phyloP scores from a whole-genome alignment of 1,140 invertebrate genomes.

The Globodera rostochiensis region DNA sequence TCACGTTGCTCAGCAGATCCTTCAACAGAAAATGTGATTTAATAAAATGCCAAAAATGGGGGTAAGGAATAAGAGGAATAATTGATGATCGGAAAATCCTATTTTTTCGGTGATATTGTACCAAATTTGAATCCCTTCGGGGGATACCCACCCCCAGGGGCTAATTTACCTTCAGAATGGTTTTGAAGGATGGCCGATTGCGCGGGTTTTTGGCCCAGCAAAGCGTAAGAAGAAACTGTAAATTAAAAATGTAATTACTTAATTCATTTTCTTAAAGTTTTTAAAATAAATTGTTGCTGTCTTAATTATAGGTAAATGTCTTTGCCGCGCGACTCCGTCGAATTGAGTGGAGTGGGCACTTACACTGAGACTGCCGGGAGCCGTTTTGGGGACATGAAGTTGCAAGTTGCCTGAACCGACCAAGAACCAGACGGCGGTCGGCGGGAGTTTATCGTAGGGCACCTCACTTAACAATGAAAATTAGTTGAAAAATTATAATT shows the following conservation, averaged over 20 bases:
- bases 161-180: conserved; percentile 73
- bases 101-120: too few relatives aligned
- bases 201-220: conserved; percentile 88
- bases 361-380: conserved; percentile 75
- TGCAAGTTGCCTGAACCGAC: conserved; percentile 88
- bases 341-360: background rate
- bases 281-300: background rate
- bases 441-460: conserved; percentile 93
- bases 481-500: too few relatives aligned
- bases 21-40: conserved; percentile 49
- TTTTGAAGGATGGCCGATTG: conserved; percentile 90
- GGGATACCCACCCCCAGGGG: too few relatives aligned
- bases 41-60: too few relatives aligned
- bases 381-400: conserved; percentile 85
- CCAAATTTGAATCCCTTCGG: too few relatives aligned
- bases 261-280: background rate
- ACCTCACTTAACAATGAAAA: conserved; percentile 66
- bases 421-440: conserved; percentile 96
- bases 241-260: background rate
- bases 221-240: conserved; percentile 79
- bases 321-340: background rate
- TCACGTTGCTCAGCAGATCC: conserved; percentile 80
- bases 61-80: too few relatives aligned
- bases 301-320: background rate
- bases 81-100: too few relatives aligned